phyloP scores from a whole-genome alignment of 2,888 invertebrate genomes.

The Microctonus brassicae region DNA sequence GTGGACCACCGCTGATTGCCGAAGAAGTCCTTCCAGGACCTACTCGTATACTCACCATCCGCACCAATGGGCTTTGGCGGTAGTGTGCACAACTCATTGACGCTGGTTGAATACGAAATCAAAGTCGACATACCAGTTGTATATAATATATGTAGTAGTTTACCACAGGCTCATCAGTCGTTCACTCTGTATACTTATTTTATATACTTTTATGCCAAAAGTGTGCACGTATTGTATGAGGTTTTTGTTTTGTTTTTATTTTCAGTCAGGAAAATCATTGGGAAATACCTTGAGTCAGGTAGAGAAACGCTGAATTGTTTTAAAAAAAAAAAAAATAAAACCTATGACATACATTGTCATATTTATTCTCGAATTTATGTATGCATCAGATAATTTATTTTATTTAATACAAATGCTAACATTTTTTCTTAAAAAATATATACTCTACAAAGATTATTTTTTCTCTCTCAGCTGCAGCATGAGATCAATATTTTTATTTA shows the following conservation, averaged over 20 bases:
- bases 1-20: slow-evolving; percentile 65
- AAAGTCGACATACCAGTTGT: slow-evolving; percentile 49
- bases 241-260: no score
- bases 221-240: neutral
- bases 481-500: no score
- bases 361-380: no score
- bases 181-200: neutral
- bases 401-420: no score
- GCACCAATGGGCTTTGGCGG: slow-evolving; percentile 41
- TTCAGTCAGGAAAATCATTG: neutral
- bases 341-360: no score
- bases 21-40: slow-evolving; percentile 55
- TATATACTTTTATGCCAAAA: neutral
- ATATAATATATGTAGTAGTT: slow-evolving; percentile 14
- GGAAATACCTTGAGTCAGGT: no score
- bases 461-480: no score
- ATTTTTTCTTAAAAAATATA: no score
- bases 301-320: no score
- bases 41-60: slow-evolving; percentile 30
- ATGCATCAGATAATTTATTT: no score
- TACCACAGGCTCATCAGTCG: slow-evolving; percentile 19
- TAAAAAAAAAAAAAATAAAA: no score
- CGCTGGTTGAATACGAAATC: slow-evolving; percentile 65
- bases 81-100: slow-evolving; percentile 51
- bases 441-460: no score